Conservation (phyloP, 2,113 vertebrate genomes). For the Etia nguti region DNA sequence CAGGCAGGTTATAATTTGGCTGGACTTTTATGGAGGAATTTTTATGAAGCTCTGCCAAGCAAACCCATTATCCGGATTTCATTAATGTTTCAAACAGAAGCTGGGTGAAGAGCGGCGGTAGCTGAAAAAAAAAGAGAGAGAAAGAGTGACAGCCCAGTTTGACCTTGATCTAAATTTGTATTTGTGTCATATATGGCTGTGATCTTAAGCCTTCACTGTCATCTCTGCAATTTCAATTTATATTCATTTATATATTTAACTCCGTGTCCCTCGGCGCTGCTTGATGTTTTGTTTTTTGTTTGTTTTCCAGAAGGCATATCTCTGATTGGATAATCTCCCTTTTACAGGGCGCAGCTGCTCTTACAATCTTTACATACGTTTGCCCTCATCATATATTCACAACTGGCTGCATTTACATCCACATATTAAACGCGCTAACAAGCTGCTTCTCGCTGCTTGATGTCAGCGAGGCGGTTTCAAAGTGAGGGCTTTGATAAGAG, state of each 20-base stretch:
- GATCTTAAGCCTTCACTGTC: background rate
- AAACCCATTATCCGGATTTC: background rate
- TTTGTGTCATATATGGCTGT: background rate
- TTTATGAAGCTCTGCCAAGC: background rate
- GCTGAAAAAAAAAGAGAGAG: background rate
- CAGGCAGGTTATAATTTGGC: background rate
- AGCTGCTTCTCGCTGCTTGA: background rate
- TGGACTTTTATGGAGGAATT: background rate
- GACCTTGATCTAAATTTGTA: constrained; percentile 5
- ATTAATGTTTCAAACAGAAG: background rate
- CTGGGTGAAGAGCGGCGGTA: background rate
- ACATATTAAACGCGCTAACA: background rate
- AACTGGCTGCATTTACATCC: background rate
- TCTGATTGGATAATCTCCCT: constrained; percentile 54
- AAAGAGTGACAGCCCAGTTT: background rate
- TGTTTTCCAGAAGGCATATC: constrained; percentile 1
- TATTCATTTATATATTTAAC: background rate
- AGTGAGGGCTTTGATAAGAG: constrained; percentile 40
- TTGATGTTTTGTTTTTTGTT: background rate
- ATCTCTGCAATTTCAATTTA: background rate
- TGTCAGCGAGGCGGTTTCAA: background rate
- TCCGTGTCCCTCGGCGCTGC: background rate
- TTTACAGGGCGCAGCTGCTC: constrained; percentile 25
- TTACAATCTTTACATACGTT: constrained; percentile 36
- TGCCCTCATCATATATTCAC: constrained; percentile 4